A percentile compares a stretch with the other conserved stretches of the same genome.
These are phyloP conservation scores for Nipponia nippon DNA, from an alignment of 2,113 vertebrate genomes.

Conservation along the genomic window DNA sequence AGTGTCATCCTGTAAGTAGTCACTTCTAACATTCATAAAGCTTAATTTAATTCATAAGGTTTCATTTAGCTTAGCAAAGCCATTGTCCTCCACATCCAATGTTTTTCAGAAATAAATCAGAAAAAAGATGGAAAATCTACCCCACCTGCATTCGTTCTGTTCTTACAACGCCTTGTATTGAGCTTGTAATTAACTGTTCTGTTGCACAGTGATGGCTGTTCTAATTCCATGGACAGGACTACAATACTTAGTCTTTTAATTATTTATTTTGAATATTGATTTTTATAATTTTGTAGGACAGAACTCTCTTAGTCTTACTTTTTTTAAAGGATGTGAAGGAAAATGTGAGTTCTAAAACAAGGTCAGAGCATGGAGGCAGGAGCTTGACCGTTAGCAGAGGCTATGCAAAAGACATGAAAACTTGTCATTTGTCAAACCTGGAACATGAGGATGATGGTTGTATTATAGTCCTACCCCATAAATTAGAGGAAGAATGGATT, in stretches of 20 bases:
- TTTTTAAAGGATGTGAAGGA: background rate
- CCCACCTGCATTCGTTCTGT: background rate
- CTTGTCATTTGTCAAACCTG: background rate
- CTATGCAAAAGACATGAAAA: background rate
- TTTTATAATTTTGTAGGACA: background rate
- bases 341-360: background rate
- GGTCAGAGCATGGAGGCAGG: background rate
- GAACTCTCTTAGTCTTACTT: background rate
- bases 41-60: background rate
- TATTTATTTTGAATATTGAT: background rate
- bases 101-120: background rate
- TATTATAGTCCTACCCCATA: background rate
- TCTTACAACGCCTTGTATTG: background rate
- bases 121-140: background rate
- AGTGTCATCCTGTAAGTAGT: no score
- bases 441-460: background rate
- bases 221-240: background rate
- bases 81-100: rapidly evolving
- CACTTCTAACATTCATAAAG: background rate
- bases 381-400: background rate
- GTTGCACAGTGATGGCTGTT: background rate
- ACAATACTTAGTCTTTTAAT: background rate
- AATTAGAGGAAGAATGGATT: background rate
- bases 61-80: background rate
- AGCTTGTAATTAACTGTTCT: background rate